Conservation (phyloP, 2,113 vertebrate genomes). For the Labeo catla region DNA sequence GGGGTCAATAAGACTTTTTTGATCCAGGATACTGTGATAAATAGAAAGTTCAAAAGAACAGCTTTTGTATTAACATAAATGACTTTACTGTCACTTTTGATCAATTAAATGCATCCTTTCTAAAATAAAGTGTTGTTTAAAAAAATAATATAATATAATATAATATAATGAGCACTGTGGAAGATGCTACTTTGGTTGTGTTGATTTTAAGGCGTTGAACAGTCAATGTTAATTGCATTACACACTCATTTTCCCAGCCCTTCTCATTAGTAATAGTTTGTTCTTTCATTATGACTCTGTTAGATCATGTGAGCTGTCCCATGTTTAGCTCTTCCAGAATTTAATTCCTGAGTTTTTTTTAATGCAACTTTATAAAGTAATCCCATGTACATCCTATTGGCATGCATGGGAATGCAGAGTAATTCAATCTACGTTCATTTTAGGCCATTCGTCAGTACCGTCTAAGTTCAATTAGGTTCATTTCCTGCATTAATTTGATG, state of each 20-base stretch:
- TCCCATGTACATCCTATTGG: neutral
- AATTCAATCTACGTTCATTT: constrained; percentile 24
- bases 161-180: too few relatives aligned
- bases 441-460: neutral
- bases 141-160: too few relatives aligned
- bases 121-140: neutral
- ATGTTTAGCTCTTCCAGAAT: neutral
- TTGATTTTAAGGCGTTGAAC: neutral
- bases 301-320: neutral
- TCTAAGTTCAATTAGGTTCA: constrained; percentile 10
- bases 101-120: neutral
- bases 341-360: neutral
- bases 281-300: neutral
- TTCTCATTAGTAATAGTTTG: constrained; percentile 1
- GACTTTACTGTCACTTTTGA: too few relatives aligned
- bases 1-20: too few relatives aligned
- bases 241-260: neutral
- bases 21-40: too few relatives aligned
- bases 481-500: constrained; percentile 38
- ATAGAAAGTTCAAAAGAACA: too few relatives aligned
- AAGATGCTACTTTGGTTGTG: neutral
- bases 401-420: neutral
- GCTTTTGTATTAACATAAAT: too few relatives aligned
- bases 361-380: neutral
- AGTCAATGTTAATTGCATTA: neutral